Percentiles rank a stretch among this genome's conserved stretches.
These are phyloP conservation scores for Globodera ellingtonae DNA, from an alignment of 1,140 invertebrate genomes.

Conservation along the genomic window DNA sequence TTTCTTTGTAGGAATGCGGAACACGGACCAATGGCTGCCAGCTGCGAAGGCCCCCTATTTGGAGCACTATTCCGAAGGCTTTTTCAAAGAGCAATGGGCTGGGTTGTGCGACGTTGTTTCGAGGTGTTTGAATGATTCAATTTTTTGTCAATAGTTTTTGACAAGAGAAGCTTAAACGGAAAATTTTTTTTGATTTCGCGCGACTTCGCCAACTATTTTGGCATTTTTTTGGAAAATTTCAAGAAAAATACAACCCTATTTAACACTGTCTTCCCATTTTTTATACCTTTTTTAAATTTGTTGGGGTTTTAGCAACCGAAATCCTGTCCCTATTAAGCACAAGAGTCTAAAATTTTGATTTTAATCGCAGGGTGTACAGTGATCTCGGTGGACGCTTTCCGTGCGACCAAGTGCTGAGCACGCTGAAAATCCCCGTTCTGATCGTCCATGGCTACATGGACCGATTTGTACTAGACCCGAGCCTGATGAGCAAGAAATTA, in stretches of 20 bases:
- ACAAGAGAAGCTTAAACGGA: too few relatives aligned
- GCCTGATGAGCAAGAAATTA: conserved; percentile 53
- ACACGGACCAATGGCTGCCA: conserved; percentile 62
- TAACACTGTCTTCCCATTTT: too few relatives aligned
- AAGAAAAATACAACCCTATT: too few relatives aligned
- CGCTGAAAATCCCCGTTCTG: conserved; percentile 57
- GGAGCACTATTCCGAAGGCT: conserved; percentile 60
- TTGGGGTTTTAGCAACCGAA: too few relatives aligned
- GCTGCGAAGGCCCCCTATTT: conserved; percentile 54
- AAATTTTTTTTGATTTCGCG: too few relatives aligned
- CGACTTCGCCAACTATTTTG: too few relatives aligned
- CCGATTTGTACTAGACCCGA: conserved; percentile 61
- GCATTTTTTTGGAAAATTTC: too few relatives aligned
- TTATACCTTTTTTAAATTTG: too few relatives aligned
- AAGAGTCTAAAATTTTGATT: too few relatives aligned
- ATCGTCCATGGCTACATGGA: conserved; percentile 60
- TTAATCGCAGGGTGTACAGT: conserved; percentile 53
- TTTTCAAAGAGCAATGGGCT: conserved; percentile 60
- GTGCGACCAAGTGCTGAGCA: conserved; percentile 47
- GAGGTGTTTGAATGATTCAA: conserved; percentile 39
- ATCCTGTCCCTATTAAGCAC: too few relatives aligned
- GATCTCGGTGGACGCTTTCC: conserved; percentile 63
- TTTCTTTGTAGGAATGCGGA: conserved; percentile 55
- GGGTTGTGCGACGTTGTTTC: conserved; percentile 62
- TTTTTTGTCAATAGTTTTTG: too few relatives aligned